Evolutionary conservation across 2,113 vertebrate genomes (phyloP), one percentile per base, ranked within the genome.

Genomic region (Dasyornis broadbenti): DNA sequence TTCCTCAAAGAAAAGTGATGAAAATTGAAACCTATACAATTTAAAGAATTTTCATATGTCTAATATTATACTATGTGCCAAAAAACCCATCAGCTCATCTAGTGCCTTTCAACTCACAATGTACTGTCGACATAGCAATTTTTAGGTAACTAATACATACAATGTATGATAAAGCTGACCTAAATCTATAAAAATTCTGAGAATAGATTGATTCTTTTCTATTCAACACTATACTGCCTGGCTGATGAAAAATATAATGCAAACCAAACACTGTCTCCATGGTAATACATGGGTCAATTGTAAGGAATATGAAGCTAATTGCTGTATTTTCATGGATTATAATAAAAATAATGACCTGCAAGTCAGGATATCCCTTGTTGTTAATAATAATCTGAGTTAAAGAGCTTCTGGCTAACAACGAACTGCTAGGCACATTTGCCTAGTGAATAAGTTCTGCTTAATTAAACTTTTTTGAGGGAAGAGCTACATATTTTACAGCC

Each of bases 331-430:
- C 42, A 92, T 82, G 89, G 79, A 84, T 94, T 73, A 90, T 91
- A 97, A 96, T 63, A 94, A 94, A 89, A 96, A 94, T 83, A 95
- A 95, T 95, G 75, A 94, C 87, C 92, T 57, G 53, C 63, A 95
- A 91, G 72, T 93, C 78, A 92, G 86, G 78, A 92, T 96, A 95
- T 92, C 84, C 71, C 60, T 86, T 9, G 33, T 44, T 90, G 79
- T 49, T 75, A 93, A 89, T 70, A 94, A 86, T 53, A 95, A 81
- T 60, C 26, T 45, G 64, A 83, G 76, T 54, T 86, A 92, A 93
- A 89, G 72, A 65, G 71, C 76, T 95, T 89, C 81, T 92, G 40
- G 37, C 61, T 92, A 90, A 88, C 50, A 95, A 90, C 33, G 92
- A 91, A 94, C n/a, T 75, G n/a, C 33, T 50, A 89, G 40, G 81